Evolutionary conservation across 2,797 vertebrate genomes (phyloP), one percentile per base, ranked within the genome.

Genomic region (Phoebastria nigripes): DNA sequence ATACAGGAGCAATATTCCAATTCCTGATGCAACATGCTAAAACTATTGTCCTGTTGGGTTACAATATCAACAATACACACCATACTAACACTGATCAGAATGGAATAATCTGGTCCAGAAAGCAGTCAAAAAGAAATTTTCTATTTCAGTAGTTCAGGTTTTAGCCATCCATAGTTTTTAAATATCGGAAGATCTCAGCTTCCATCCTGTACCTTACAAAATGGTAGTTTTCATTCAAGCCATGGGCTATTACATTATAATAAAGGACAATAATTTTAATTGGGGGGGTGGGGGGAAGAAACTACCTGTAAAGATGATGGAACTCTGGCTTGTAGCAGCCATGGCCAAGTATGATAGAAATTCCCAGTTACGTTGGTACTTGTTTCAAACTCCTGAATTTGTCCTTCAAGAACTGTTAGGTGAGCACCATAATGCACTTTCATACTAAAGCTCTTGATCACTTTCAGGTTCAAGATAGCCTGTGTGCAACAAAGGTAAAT

Each of bases 261-360:
- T 15, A 61, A 42, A 66, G 31, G 44, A 82, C 12, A 90, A 39
- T 33, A 44, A 70, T 20, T 69, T 37, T 59, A 37, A 59, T 8
- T 8, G 17, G 42, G 42, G 42, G 42, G 15, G 41, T 15, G 41
- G 41, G 14, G 13, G 13, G 24, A 7, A 19, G 2, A 67, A 54
- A 18, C 62, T 95, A 98, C 98, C 98, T 98, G 97, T 28, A 97
- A 61, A 33, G 93, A 95, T 54, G 89, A 87, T n/a, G 98, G 98
- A 39, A 98, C 65, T 72, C 98, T 96, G 72, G 62, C 91, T 71
- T 97, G 90, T n/a, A 97, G 95, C 22, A 98, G 95, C 98, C 97
- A 98, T 1, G 96, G 70, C 96, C 97, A 98, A 69, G 94, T 98
- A 86, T 98, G 98, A 91, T 97, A 97, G 67, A 98, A 59, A 39